These are phyloP conservation scores for Erpornis zantholeuca DNA, from an alignment of 2,113 vertebrate species.

Conservation along the genomic window DNA sequence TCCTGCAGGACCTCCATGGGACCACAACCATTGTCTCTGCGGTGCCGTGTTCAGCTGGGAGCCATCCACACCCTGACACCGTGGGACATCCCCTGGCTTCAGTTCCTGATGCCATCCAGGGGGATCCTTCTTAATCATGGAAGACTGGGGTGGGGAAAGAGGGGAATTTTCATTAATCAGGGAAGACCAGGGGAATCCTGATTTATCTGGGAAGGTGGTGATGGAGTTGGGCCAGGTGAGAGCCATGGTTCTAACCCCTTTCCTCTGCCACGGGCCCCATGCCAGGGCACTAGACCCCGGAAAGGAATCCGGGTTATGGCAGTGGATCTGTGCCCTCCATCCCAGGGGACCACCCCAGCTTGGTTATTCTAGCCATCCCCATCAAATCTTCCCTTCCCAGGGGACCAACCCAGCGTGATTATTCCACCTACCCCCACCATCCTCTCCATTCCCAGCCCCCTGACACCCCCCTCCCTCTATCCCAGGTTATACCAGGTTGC, in stretches of 20 bases:
- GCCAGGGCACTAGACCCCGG: accelerated
- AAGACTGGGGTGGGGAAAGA: background rate
- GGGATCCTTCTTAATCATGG: background rate
- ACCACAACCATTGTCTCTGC: accelerated
- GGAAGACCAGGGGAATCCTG: background rate
- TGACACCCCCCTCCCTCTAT: background rate
- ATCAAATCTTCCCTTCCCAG: background rate
- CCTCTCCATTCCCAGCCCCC: background rate
- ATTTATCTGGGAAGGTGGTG: background rate
- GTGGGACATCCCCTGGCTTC: background rate
- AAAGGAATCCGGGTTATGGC: accelerated
- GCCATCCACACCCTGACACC: too few species aligned
- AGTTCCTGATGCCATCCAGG: accelerated
- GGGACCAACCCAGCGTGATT: background rate
- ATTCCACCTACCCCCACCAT: background rate
- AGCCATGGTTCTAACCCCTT: background rate
- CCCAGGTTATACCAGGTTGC: slow-evolving; percentile 80
- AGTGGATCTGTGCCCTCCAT: background rate
- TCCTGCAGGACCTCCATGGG: background rate
- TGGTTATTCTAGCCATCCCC: background rate
- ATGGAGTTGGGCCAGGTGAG: background rate
- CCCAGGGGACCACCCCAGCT: background rate
- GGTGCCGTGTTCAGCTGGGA: accelerated
- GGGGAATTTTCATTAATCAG: background rate
- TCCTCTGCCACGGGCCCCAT: background rate